Percentiles rank a stretch among this genome's conserved stretches.
Conservation (phyloP, 2,797 vertebrate genomes). For the Triplophysa yarkandensis region DNA sequence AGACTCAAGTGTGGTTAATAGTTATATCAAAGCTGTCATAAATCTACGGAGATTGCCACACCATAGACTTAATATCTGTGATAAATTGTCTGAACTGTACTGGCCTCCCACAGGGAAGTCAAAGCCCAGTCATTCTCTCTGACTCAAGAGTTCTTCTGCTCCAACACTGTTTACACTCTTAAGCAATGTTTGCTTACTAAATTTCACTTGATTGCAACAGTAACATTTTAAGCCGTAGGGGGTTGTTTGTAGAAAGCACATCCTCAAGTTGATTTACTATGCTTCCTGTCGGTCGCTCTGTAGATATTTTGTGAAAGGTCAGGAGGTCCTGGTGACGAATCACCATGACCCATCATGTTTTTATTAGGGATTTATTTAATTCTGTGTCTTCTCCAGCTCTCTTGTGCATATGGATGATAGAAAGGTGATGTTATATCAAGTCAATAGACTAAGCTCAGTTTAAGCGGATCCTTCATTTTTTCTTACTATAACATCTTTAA, state of each 20-base stretch:
- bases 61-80: background rate
- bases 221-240: constrained; percentile 24
- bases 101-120: background rate
- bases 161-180: constrained; percentile 24
- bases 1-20: background rate
- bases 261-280: constrained; percentile 44
- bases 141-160: background rate
- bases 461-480: constrained; percentile 58
- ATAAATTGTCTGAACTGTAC: constrained; percentile 1
- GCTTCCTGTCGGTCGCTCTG: constrained; percentile 11
- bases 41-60: background rate
- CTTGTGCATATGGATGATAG: too few species aligned
- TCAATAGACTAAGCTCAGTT: background rate
- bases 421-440: constrained; percentile 13
- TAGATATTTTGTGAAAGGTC: constrained; percentile 31
- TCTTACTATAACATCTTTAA: constrained; percentile 62
- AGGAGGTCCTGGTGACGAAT: background rate
- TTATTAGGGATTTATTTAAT: constrained; percentile 46
- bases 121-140: constrained; percentile 6
- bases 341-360: constrained; percentile 39
- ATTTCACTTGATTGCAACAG: constrained; percentile 36
- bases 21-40: background rate
- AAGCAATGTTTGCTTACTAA: constrained; percentile 38
- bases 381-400: constrained; percentile 21
- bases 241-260: constrained; percentile 30